Base-by-base conservation (phyloP, 1,140 invertebrate species). In the Popillia japonica region DNA sequence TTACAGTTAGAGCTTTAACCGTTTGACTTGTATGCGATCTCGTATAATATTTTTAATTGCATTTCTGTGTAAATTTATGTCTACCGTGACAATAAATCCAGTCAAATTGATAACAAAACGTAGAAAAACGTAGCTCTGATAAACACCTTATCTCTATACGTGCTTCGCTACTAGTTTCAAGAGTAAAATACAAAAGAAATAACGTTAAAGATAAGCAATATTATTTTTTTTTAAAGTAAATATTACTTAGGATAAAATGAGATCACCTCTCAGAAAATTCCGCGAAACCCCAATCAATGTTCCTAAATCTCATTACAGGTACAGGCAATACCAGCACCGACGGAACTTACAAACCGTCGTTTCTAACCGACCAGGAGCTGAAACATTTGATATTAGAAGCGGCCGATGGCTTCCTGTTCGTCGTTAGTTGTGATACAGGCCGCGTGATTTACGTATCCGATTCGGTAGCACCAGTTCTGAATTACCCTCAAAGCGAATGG, bases 361-460 rank as follows among this genome's bases (percentile, higher is more conserved):
- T 99, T 87, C 90, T 99, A 34, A 99, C 98, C 48, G 99, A 99
- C 89, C 97, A 99, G 87, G 99, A 99, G 87, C 88, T 99, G 20
- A 99, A 99, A 87, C 98, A 99, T 89, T 90, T 99, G 76, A 99
- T 99, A 80, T 88, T 99, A 72, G 98, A 99, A 89, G 98, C 99
- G 20, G 98, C 99, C 9, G 99, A 99, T 90, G 99, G 99, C 2
- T 99, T 99, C 88, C 90, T 99, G 23, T 99, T 99, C 88, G 98
- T 99, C 8, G 96, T 99, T 0, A 96, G 96, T 81, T 99, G 98
- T 90, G 98, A 99, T 86, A 96, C 96, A 20, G 98, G 98, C 0
- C 90, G 96, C 82, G 93, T 99, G 68, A 97, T 99, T 82, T 99
- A 99, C 85, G 98, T 99, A 14, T 99, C 98, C 11, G 99, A 99